These are phyloP conservation scores for Andrena chrysosceles DNA, from an alignment of 2,888 invertebrate species.

Conservation along the genomic window DNA sequence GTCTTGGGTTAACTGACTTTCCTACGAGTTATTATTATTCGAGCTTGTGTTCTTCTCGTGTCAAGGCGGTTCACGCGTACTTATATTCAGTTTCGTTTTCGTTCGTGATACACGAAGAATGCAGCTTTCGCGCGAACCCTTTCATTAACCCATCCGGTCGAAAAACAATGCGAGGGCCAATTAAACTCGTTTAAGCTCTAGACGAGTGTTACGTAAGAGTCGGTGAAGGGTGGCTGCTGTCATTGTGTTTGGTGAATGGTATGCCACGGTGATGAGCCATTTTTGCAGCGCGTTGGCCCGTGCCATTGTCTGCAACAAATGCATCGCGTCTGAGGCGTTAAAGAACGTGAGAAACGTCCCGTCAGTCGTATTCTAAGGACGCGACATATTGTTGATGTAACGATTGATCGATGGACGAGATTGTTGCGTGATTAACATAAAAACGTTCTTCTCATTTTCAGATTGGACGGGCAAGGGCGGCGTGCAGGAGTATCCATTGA, in stretches of 20 bases:
- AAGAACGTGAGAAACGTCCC: slow-evolving; percentile 2
- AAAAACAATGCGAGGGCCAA: slow-evolving; percentile 69
- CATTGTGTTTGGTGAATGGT: slow-evolving; percentile 54
- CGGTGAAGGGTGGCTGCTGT: slow-evolving; percentile 64
- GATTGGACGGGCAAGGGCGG: not conserved
- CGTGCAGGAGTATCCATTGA: not conserved
- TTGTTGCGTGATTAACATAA: not conserved
- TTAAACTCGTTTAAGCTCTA: slow-evolving; percentile 75
- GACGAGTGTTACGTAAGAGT: slow-evolving; percentile 72
- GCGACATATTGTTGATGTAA: too few species aligned
- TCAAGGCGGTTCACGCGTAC: too few species aligned
- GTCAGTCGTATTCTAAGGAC: not conserved
- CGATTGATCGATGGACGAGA: not conserved
- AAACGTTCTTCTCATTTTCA: slow-evolving; percentile 1
- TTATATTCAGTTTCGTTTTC: not conserved
- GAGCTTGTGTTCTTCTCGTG: not conserved
- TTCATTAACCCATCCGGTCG: slow-evolving; percentile 54
- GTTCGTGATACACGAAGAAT: slow-evolving; percentile 17
- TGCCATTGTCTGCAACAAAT: slow-evolving; percentile 29
- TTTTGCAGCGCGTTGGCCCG: slow-evolving; percentile 61
- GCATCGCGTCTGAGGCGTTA: not conserved
- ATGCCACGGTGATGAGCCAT: slow-evolving; percentile 33
- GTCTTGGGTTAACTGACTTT: too few species aligned
- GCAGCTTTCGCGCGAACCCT: slow-evolving; percentile 34
- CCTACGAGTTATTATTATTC: too few species aligned